Conservation (phyloP, 2,888 invertebrate genomes). For the Melanotus villosus region DNA sequence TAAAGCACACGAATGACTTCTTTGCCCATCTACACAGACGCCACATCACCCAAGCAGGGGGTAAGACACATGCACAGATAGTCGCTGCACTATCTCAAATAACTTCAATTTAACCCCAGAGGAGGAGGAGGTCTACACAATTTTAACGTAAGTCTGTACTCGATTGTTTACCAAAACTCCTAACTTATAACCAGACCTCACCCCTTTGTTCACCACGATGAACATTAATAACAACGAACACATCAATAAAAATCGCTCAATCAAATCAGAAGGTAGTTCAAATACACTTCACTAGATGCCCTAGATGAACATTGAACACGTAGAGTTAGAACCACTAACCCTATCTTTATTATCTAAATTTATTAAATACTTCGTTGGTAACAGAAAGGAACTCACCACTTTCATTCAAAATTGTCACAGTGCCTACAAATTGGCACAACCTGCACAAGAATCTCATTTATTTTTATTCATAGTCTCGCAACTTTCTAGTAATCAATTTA, state of each 20-base stretch:
- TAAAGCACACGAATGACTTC: background rate
- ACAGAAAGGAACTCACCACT: background rate
- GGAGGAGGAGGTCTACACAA: too few species aligned
- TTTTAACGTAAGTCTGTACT: too few species aligned
- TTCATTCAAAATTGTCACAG: background rate
- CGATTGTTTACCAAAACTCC: too few species aligned
- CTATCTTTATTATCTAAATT: constrained; percentile 3
- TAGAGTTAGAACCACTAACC: background rate
- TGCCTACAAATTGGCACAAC: background rate
- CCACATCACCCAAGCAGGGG: background rate
- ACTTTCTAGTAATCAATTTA: too few species aligned
- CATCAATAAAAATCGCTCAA: too few species aligned
- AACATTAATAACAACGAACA: too few species aligned
- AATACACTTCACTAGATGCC: too few species aligned
- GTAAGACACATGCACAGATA: background rate
- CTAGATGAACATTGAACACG: too few species aligned
- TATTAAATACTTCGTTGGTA: background rate
- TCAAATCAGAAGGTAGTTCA: too few species aligned
- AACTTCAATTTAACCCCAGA: too few species aligned
- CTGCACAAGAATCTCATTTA: background rate
- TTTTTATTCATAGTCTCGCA: constrained; percentile 8
- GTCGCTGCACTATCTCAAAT: background rate
- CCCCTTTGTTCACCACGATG: too few species aligned
- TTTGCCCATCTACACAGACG: background rate
- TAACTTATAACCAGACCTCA: too few species aligned